Conservation (phyloP, 2,113 vertebrate genomes). For the Panurus biarmicus region DNA sequence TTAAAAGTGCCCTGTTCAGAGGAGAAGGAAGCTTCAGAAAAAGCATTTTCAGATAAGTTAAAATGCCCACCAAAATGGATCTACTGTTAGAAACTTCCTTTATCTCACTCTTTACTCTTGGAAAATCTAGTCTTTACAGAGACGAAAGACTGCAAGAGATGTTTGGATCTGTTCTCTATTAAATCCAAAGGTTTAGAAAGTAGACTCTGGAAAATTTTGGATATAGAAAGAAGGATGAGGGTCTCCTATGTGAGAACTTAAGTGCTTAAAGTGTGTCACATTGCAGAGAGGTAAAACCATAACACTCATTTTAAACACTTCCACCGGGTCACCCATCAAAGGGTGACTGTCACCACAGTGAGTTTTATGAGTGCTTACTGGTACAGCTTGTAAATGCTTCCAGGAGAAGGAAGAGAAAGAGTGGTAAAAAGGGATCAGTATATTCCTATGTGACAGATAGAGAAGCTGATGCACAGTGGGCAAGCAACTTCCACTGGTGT, state of each 20-base stretch:
- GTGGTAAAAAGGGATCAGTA: background rate
- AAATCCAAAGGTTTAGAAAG: background rate
- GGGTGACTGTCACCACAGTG: background rate
- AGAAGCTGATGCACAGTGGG: background rate
- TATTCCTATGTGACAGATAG: background rate
- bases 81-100: background rate
- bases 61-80: background rate
- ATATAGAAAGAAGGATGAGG: background rate
- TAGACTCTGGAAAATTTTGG: background rate
- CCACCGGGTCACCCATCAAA: background rate
- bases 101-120: background rate
- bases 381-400: background rate
- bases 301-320: background rate
- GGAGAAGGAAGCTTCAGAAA: background rate
- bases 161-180: background rate
- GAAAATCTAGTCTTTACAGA: background rate
- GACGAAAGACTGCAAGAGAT: background rate
- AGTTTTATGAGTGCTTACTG: background rate
- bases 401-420: background rate
- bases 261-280: background rate
- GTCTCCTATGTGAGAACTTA: background rate
- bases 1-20: background rate
- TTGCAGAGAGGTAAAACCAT: background rate
- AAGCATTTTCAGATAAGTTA: background rate
- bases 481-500: background rate